Evolutionary conservation across 53 echinoderm and acorn worm species (phyloP).

Genomic region (Echinometra lucunter): DNA sequence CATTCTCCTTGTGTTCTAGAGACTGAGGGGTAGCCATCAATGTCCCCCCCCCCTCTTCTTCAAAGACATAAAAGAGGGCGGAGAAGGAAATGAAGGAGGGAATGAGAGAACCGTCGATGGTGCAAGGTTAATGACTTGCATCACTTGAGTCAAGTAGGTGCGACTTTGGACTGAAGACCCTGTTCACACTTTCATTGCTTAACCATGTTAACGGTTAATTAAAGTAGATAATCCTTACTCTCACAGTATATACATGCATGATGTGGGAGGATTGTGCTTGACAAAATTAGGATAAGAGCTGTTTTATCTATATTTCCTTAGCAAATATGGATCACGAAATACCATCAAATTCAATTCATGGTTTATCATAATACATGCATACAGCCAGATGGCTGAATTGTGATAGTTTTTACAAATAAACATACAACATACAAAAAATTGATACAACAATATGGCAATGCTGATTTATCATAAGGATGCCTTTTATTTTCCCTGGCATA

Average conservation of each 20-base stretch:
- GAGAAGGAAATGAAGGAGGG: conserved; percentile 22
- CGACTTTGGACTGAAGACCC: neutral
- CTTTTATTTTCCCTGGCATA: neutral
- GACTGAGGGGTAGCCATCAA: neutral
- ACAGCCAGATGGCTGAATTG: no score
- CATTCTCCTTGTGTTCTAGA: neutral
- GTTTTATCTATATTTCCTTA: neutral
- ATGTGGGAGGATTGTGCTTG: neutral
- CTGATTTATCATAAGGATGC: neutral
- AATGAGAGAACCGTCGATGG: neutral
- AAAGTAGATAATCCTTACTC: neutral
- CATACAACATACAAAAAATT: no score
- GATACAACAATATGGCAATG: no score
- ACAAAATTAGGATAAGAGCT: neutral
- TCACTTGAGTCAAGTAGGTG: conserved; percentile 16
- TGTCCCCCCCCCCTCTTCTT: neutral
- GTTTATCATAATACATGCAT: no score
- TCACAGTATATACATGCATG: neutral
- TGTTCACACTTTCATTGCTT: neutral
- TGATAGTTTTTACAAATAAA: no score
- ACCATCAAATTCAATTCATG: no score
- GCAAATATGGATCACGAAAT: neutral
- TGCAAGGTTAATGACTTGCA: conserved; percentile 38
- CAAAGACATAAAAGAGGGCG: neutral
- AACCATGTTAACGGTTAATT: neutral